Conservation (phyloP, 1,140 invertebrate genomes). For the Acyrthosiphon pisum region DNA sequence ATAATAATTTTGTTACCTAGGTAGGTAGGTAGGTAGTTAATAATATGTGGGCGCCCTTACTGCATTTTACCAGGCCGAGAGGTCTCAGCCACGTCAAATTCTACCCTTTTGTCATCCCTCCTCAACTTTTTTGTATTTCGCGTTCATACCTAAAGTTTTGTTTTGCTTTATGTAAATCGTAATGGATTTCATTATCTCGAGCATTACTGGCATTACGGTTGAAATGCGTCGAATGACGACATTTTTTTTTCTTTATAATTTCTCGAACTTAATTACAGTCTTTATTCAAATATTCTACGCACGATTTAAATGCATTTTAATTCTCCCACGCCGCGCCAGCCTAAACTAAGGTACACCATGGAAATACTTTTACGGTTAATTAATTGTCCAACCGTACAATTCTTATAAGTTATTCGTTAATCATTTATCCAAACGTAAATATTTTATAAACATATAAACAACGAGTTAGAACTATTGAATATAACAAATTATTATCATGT, state of each 20-base stretch:
- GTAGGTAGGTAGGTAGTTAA: neutral
- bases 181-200: neutral
- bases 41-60: neutral
- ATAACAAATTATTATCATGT: too few species aligned
- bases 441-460: neutral
- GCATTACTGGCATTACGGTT: neutral
- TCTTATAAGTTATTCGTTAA: neutral
- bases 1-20: neutral
- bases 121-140: neutral
- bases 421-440: neutral
- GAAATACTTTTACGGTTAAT: neutral
- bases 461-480: too few species aligned
- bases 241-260: neutral
- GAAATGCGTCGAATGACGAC: neutral
- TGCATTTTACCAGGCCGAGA: neutral
- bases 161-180: neutral
- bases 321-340: neutral
- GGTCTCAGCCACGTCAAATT: neutral
- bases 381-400: neutral
- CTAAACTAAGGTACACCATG: neutral
- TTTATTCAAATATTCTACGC: neutral
- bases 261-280: neutral
- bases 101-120: neutral
- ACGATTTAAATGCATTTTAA: neutral
- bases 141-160: neutral